phyloP scores from a whole-genome alignment of 2,888 invertebrate species.

The Epirrita christyi region DNA sequence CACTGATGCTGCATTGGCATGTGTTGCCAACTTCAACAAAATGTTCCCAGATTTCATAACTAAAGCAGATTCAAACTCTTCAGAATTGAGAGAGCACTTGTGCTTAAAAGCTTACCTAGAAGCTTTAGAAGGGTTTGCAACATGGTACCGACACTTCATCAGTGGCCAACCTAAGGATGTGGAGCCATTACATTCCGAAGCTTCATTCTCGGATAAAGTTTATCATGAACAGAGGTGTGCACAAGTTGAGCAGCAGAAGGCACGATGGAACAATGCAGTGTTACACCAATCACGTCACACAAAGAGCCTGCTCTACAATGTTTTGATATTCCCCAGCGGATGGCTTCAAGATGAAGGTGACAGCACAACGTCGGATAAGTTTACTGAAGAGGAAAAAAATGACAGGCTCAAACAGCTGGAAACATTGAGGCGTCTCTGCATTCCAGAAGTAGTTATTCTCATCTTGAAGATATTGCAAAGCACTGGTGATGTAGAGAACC shows the following conservation, averaged over 20 bases:
- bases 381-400: slow-evolving; percentile 72
- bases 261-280: slow-evolving; percentile 89
- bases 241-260: slow-evolving; percentile 91
- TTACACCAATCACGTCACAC: slow-evolving; percentile 90
- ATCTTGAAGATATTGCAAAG: slow-evolving; percentile 92
- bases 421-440: slow-evolving; percentile 90
- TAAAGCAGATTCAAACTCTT: slow-evolving; percentile 69
- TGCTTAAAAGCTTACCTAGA: slow-evolving; percentile 95
- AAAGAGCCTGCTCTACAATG: slow-evolving; percentile 92
- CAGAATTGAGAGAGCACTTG: slow-evolving; percentile 91
- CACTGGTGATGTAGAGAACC: slow-evolving; percentile 90
- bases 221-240: slow-evolving; percentile 93
- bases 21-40: slow-evolving; percentile 79
- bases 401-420: slow-evolving; percentile 89
- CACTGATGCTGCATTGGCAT: slow-evolving; percentile 91
- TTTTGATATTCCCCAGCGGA: slow-evolving; percentile 94
- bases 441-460: slow-evolving; percentile 93
- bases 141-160: slow-evolving; percentile 94
- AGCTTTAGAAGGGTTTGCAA: slow-evolving; percentile 94
- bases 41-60: slow-evolving; percentile 70
- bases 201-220: slow-evolving; percentile 94
- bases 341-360: slow-evolving; percentile 92
- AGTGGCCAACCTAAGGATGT: slow-evolving; percentile 91
- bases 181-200: slow-evolving; percentile 82
- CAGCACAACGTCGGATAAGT: slow-evolving; percentile 74